Evolutionary conservation across 2,797 vertebrate genomes (phyloP), one percentile per base, ranked within the genome.

Genomic region (Smutsia temminckii): DNA sequence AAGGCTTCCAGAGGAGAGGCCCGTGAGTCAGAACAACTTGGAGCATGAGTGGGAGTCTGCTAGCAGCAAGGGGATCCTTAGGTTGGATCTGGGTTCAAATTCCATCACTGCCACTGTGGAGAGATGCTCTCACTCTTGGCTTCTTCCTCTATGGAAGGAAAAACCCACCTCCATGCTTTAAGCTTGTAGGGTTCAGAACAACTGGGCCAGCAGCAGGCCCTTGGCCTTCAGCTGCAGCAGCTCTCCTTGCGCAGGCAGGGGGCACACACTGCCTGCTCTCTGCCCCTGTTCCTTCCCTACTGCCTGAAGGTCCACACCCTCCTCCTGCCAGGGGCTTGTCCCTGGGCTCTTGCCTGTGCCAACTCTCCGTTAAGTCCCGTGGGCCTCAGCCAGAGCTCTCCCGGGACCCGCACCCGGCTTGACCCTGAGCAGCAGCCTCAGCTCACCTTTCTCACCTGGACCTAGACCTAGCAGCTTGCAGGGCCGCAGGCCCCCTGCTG

Each of bases 131-230:
- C 6, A 12, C 20, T 17, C 49, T n/a, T 17, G 4, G 34, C 51
- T 66, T 71, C 61, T 77, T 49, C 21, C 23, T 83, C 51, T 29
- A 1, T 1, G 59, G 42, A 40, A 27, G 29, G 59, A 29, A 14
- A 11, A 7, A 10, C n/a, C 2, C 34, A 14, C 20, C 11, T 78
- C 40, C 13, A 9, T 13, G 17, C 40, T 3, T 7, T 25, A 66
- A 20, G 18, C 23, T 21, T 63, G 13, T 0, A 16, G 53, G 49
- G 3, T 49, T 93, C 57, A 21, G 21, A 64, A 9, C 18, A 23
- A 4, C 10, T 18, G 32, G 49, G 49, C 53, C 20, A 8, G 29
- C 2, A 6, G 6, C 8, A 1, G 18, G 42, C 2, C 29, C 63
- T 37, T 12, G 61, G 53, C 20, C 2, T 57, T 53, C 29, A 6